A percentile compares a stretch with the other conserved stretches of the same genome.
These are phyloP conservation scores for Ornithoptera alexandrae DNA, from an alignment of 2,888 invertebrate genomes.

Conservation along the genomic window DNA sequence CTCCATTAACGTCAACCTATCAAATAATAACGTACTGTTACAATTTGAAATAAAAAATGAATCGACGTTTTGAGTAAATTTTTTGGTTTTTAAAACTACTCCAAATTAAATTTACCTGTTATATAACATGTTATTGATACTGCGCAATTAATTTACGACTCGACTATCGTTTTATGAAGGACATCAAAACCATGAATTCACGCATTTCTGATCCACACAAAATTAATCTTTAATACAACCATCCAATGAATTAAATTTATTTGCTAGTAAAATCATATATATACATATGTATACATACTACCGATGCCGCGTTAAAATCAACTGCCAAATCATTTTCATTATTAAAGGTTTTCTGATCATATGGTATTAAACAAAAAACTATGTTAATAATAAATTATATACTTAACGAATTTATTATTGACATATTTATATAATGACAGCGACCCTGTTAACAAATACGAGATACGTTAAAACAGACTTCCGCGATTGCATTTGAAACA, in stretches of 20 bases:
- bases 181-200: conserved; percentile 20
- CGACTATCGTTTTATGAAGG: conserved; percentile 21
- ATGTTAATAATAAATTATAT: no score
- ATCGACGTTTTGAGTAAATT: neutral
- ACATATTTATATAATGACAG: no score
- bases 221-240: conserved; percentile 21
- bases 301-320: conserved; percentile 2
- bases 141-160: conserved; percentile 19
- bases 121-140: neutral
- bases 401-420: no score
- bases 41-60: neutral
- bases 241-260: conserved; percentile 17
- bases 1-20: neutral
- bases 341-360: neutral
- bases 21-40: neutral
- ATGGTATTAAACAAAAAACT: neutral
- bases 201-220: conserved; percentile 11
- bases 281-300: neutral
- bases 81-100: neutral
- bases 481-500: no score
- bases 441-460: no score
- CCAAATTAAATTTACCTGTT: neutral
- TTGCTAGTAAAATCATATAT: conserved; percentile 5
- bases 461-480: no score
- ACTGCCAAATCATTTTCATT: neutral